These are phyloP conservation scores for Pandion haliaetus DNA, from an alignment of 2,113 vertebrate species.

Conservation along the genomic window DNA sequence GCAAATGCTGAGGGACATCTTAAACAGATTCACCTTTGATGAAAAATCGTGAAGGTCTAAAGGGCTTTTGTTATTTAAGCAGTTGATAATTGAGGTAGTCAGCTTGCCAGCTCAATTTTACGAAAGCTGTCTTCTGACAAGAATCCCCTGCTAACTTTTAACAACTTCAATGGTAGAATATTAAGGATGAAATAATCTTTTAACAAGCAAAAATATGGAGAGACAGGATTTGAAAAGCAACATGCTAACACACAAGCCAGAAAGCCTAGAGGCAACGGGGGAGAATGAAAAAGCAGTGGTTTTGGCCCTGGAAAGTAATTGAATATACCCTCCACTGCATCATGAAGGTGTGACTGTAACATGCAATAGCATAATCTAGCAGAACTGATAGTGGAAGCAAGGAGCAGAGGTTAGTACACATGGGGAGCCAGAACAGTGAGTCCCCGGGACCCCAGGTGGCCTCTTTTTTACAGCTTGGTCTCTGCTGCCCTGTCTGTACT, in stretches of 20 bases:
- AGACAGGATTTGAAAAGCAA: neutral
- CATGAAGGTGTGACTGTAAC: neutral
- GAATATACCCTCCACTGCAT: neutral
- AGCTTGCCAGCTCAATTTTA: neutral
- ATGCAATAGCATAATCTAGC: neutral
- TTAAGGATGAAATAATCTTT: neutral
- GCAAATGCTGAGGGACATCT: neutral
- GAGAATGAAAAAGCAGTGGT: neutral
- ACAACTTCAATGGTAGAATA: neutral
- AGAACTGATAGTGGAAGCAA: neutral
- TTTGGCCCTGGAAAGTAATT: neutral
- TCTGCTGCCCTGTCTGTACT: neutral
- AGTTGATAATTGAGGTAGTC: neutral
- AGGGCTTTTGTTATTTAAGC: neutral
- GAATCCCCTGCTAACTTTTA: neutral
- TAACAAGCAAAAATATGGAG: neutral
- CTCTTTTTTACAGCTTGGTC: neutral
- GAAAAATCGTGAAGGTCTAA: neutral
- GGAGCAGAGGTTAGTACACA: neutral
- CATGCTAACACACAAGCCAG: neutral
- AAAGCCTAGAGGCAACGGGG: neutral
- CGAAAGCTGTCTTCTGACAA: neutral
- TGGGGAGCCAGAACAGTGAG: neutral
- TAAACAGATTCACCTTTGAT: neutral
- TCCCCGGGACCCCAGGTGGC: fast-evolving